These are phyloP conservation scores for honey bee (Apis mellifera) DNA, from an alignment of 1,140 invertebrate genomes.

Conservation along the genomic window DNA sequence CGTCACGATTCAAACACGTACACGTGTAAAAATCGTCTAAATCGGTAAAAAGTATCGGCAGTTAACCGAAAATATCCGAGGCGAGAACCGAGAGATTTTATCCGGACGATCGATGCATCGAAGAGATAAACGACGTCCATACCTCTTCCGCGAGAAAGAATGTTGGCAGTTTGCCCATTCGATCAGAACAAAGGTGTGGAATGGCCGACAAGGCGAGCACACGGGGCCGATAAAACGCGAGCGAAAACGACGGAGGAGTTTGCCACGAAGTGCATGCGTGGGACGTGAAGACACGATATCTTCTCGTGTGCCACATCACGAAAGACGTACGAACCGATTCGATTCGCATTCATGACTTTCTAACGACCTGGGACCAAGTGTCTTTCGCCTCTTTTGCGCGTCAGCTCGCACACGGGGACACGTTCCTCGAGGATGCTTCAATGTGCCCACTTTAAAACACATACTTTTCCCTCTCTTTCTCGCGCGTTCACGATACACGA, in stretches of 20 bases:
- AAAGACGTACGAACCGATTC: conserved; percentile 55
- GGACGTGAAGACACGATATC: conserved; percentile 59
- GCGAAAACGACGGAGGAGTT: conserved; percentile 31
- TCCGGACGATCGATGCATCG: background rate
- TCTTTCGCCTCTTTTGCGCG: conserved; percentile 12
- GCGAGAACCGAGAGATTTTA: background rate
- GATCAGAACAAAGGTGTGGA: conserved; percentile 17
- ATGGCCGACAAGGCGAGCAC: conserved; percentile 39
- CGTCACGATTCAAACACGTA: too few relatives aligned
- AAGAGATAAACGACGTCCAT: conserved; percentile 1
- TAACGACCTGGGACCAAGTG: conserved; percentile 50
- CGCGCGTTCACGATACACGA: background rate
- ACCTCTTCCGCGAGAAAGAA: background rate
- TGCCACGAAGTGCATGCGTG: conserved; percentile 53
- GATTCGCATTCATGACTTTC: conserved; percentile 62
- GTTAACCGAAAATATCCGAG: background rate
- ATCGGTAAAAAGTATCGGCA: background rate
- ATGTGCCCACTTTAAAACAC: conserved; percentile 22
- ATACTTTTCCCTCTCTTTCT: background rate
- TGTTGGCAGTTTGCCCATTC: conserved; percentile 20
- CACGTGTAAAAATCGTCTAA: too few relatives aligned
- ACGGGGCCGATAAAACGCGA: conserved; percentile 47
- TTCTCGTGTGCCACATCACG: conserved; percentile 52
- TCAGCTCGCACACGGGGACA: conserved; percentile 9
- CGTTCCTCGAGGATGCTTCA: background rate